Evolutionary conservation across 2,113 vertebrate species (phyloP).

Genomic region (Poeciliopsis retropinna): DNA sequence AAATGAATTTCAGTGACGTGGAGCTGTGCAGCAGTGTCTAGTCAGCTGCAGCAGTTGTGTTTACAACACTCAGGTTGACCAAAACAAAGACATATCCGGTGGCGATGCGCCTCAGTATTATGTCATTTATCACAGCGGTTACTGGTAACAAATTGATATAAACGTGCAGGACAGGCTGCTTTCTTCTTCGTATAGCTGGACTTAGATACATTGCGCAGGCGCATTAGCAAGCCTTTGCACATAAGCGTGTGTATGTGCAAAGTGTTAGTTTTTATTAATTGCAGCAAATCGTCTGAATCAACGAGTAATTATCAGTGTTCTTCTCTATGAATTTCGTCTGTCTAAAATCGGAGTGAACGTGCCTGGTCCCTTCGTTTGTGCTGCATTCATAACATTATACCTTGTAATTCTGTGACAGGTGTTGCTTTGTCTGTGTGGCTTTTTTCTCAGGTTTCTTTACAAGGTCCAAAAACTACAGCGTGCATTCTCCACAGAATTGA

Average conservation of each 20-base stretch:
- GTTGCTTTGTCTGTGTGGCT: neutral
- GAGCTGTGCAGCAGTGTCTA: slow-evolving; percentile 24
- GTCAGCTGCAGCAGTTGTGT: neutral
- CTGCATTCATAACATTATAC: neutral
- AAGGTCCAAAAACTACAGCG: too few relatives aligned
- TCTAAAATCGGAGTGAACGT: neutral
- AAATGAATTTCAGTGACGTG: neutral
- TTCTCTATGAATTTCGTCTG: neutral
- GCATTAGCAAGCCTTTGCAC: neutral
- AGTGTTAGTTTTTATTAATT: too few relatives aligned
- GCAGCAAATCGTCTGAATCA: neutral
- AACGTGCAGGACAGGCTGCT: neutral
- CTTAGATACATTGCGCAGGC: neutral
- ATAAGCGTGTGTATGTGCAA: neutral
- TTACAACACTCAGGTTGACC: slow-evolving; percentile 4
- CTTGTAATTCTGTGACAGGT: neutral
- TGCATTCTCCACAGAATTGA: too few relatives aligned
- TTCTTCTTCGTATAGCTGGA: neutral
- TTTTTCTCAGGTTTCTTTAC: neutral
- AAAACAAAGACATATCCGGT: neutral
- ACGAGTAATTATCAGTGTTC: neutral
- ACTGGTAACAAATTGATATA: neutral
- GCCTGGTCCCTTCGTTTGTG: neutral
- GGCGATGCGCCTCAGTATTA: neutral
- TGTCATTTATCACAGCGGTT: neutral